phyloP scores from a whole-genome alignment of 2,888 invertebrate species.

The Ceramica pisi region DNA sequence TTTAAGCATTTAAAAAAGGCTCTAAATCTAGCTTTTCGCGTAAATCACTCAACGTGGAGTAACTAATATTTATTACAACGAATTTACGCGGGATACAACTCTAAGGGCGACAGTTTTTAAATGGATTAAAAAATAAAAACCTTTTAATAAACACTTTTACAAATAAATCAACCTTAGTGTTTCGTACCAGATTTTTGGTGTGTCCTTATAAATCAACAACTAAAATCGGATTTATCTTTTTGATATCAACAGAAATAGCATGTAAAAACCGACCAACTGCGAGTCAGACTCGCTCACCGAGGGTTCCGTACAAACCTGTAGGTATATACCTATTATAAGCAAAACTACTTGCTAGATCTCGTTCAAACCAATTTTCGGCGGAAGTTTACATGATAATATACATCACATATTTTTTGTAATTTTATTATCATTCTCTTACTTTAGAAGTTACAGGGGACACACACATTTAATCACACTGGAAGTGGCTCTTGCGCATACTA shows the following conservation, averaged over 20 bases:
- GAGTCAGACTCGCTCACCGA: no score
- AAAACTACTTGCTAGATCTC: no score
- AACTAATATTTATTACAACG: slow-evolving; percentile 39
- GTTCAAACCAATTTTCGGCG: no score
- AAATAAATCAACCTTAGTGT: slow-evolving; percentile 19
- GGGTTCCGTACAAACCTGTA: no score
- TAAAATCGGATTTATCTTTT: not conserved
- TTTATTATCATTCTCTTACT: no score
- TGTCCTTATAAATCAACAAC: not conserved
- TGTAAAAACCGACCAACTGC: no score
- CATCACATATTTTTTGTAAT: no score
- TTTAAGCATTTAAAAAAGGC: slow-evolving; percentile 22
- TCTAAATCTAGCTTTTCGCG: slow-evolving; percentile 11
- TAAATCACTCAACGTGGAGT: slow-evolving; percentile 48
- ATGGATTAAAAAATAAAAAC: slow-evolving; percentile 16
- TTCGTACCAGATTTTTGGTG: not conserved
- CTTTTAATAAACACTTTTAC: slow-evolving; percentile 13
- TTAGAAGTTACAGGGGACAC: no score
- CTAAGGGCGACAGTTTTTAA: not conserved
- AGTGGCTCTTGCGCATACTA: no score
- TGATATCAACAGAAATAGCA: not conserved
- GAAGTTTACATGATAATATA: no score
- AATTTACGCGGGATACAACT: slow-evolving; percentile 5
- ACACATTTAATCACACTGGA: no score
- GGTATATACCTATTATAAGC: no score